Percentiles rank a stretch among this genome's conserved stretches.
phyloP scores from a whole-genome alignment of 2,797 vertebrate species.

The Sebastes cheni region DNA sequence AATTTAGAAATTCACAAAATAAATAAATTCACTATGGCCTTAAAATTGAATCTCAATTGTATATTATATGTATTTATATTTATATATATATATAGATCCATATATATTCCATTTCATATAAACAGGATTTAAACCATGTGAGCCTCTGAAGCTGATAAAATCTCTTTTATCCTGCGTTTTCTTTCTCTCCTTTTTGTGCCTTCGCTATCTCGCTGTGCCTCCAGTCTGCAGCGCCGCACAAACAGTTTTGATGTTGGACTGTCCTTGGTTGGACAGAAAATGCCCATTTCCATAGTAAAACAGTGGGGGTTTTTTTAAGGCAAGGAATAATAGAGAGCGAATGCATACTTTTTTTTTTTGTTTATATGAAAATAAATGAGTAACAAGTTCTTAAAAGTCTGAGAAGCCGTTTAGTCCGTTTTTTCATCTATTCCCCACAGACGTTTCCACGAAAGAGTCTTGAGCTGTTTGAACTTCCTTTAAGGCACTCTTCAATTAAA shows the following conservation, averaged over 20 bases:
- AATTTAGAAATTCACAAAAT: conserved; percentile 88
- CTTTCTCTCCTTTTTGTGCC: conserved; percentile 60
- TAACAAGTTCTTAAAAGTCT: conserved; percentile 49
- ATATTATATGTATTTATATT: conserved; percentile 67
- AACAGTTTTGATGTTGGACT: conserved; percentile 71
- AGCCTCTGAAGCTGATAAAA: conserved; percentile 64
- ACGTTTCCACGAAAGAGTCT: conserved; percentile 41
- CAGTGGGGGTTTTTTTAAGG: conserved; percentile 66
- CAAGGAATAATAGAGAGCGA: conserved; percentile 57
- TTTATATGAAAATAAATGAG: conserved; percentile 70
- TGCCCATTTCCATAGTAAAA: conserved; percentile 82
- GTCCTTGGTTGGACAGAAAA: conserved; percentile 74
- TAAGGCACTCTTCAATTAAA: conserved; percentile 72
- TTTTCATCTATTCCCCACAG: conserved; percentile 43
- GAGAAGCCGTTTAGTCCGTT: conserved; percentile 53
- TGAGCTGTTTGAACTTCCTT: conserved; percentile 49
- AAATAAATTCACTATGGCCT: conserved; percentile 85
- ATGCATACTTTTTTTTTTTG: conserved; percentile 61
- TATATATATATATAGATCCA: conserved; percentile 43
- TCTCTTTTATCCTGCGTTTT: conserved; percentile 55
- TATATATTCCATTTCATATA: conserved; percentile 79
- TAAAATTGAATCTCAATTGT: conserved; percentile 78
- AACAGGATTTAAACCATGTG: conserved; percentile 72
- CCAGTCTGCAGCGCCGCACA: conserved; percentile 71
- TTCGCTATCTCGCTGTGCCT: conserved; percentile 59